Conservation (phyloP, 2,797 vertebrate genomes). For the Taenioides sp. region DNA sequence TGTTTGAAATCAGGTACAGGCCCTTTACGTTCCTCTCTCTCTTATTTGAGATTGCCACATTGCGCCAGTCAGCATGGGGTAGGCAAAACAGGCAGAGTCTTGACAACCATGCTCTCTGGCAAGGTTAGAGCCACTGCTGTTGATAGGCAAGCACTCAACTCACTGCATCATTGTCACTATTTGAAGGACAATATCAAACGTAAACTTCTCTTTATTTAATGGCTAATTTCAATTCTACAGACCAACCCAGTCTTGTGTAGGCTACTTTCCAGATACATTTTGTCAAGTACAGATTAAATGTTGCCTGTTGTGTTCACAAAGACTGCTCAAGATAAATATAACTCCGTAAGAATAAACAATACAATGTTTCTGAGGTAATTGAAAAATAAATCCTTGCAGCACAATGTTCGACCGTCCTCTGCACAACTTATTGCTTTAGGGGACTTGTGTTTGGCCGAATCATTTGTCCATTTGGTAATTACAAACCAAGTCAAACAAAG, state of each 20-base stretch:
- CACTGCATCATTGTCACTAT: background rate
- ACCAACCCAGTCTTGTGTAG: background rate
- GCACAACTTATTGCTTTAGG: constrained; percentile 22
- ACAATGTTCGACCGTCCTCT: constrained; percentile 28
- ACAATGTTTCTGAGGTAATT: constrained; percentile 41
- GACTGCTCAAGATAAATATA: constrained; percentile 37
- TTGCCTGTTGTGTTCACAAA: constrained; percentile 16
- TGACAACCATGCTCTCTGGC: background rate
- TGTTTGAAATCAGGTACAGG: too few species aligned
- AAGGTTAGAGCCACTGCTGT: background rate
- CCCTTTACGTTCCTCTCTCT: too few species aligned
- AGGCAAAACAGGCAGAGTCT: too few species aligned
- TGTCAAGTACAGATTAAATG: constrained; percentile 23
- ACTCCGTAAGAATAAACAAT: constrained; percentile 34
- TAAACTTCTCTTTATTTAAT: background rate
- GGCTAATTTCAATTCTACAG: background rate
- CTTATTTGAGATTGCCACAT: too few species aligned
- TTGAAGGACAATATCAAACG: background rate
- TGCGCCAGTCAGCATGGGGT: background rate
- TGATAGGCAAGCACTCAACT: background rate
- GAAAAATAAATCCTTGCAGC: constrained; percentile 45
- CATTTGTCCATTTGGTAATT: constrained; percentile 60
- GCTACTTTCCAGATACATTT: constrained; percentile 24
- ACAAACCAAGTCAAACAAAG: constrained; percentile 45
- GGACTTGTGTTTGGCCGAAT: constrained; percentile 43